These are phyloP conservation scores for Elmis aenea DNA, from an alignment of 2,888 invertebrate genomes.

Conservation along the genomic window DNA sequence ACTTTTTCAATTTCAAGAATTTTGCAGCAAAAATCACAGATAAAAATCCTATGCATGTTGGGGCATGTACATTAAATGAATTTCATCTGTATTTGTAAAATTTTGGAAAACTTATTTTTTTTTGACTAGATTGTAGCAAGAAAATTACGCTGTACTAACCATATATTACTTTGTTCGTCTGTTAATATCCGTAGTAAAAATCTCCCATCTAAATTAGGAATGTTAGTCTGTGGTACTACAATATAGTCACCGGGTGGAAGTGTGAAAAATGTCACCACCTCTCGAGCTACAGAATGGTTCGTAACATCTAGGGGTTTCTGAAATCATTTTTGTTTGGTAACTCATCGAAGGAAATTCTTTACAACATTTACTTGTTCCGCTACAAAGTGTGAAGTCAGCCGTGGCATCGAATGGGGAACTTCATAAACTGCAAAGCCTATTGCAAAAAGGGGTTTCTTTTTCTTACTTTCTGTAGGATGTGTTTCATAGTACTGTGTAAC, in stretches of 20 bases:
- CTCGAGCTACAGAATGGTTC: constrained; percentile 59
- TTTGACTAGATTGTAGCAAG: too few relatives aligned
- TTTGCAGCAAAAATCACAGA: too few relatives aligned
- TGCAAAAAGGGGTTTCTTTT: constrained; percentile 53
- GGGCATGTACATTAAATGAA: too few relatives aligned
- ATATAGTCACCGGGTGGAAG: constrained; percentile 70
- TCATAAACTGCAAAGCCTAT: constrained; percentile 70
- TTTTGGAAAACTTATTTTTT: too few relatives aligned
- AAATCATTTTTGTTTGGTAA: constrained; percentile 23
- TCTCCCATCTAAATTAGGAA: constrained; percentile 63
- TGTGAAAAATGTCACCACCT: constrained; percentile 70
- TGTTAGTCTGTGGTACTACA: constrained; percentile 66
- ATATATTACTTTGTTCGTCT: constrained; percentile 68
- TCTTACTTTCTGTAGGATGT: constrained; percentile 46
- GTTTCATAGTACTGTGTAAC: constrained; percentile 63
- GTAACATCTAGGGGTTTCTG: constrained; percentile 64
- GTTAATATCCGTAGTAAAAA: constrained; percentile 68
- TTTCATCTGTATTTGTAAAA: too few relatives aligned
- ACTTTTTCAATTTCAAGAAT: too few relatives aligned
- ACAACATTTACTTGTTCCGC: constrained; percentile 54
- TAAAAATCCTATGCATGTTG: too few relatives aligned
- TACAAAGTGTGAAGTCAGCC: constrained; percentile 58
- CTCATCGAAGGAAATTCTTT: too few relatives aligned
- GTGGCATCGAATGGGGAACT: constrained; percentile 57
- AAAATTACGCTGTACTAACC: too few relatives aligned